phyloP scores from a whole-genome alignment of 2,113 vertebrate genomes.

The Sapayoa aenigma region DNA sequence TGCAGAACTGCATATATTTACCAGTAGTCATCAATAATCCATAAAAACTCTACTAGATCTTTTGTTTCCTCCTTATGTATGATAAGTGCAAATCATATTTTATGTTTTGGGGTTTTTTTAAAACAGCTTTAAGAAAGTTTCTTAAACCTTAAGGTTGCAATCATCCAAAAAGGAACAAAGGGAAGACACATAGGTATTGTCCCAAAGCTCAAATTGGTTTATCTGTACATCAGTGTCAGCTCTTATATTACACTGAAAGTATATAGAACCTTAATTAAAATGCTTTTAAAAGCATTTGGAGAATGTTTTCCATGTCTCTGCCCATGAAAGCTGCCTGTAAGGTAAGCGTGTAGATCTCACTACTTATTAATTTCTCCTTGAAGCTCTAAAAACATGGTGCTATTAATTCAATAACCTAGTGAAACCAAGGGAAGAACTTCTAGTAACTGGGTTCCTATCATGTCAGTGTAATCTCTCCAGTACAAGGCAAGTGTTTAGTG shows the following conservation, averaged over 20 bases:
- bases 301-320: constrained; percentile 14
- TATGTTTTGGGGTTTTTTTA: not conserved
- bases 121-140: not conserved
- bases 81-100: not conserved
- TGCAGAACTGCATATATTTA: not conserved
- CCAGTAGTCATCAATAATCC: not conserved
- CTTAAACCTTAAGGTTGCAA: not conserved
- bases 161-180: not conserved
- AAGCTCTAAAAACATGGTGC: constrained; percentile 34
- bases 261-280: not conserved
- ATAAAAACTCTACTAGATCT: not conserved
- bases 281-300: not conserved
- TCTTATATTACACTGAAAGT: not conserved
- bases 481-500: not conserved
- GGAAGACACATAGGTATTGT: not conserved
- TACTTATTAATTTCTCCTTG: constrained; percentile 33
- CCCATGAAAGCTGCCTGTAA: not conserved
- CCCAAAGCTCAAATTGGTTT: not conserved
- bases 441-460: constrained; percentile 2
- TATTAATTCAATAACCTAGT: constrained; percentile 49
- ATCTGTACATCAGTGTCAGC: not conserved
- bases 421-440: constrained; percentile 46
- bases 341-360: constrained; percentile 16
- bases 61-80: constrained; percentile 26
- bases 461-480: not conserved